Evolutionary conservation across 2,113 vertebrate genomes (phyloP).

Genomic region (Mirza zaza): DNA sequence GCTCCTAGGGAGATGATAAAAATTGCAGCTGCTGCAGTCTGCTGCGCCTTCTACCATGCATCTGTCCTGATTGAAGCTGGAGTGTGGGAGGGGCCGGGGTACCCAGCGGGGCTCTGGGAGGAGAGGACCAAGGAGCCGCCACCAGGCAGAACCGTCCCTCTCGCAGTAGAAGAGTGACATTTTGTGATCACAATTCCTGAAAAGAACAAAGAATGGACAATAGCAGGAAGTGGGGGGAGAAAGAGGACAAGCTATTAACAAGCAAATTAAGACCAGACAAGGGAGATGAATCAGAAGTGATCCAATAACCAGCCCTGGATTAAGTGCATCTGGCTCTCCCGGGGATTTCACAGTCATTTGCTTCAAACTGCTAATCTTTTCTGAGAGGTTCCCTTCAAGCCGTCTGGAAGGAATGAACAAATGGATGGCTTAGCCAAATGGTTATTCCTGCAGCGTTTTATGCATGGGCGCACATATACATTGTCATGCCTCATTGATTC

Average conservation of each 20-base stretch:
- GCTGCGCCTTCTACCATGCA: neutral
- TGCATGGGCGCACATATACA: neutral
- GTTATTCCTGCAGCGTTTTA: constrained; percentile 37
- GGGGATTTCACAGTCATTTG: constrained; percentile 78
- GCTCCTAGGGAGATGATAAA: neutral
- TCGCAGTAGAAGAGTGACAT: neutral
- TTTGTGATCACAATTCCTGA: neutral
- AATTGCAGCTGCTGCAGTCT: neutral
- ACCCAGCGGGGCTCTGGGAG: neutral
- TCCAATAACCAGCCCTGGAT: constrained; percentile 73
- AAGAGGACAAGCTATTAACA: constrained; percentile 46
- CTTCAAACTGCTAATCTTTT: constrained; percentile 78
- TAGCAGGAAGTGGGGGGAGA: neutral
- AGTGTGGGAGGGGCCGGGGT: neutral
- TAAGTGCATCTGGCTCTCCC: constrained; percentile 75
- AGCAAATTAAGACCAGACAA: constrained; percentile 58
- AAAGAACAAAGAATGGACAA: constrained; percentile 47
- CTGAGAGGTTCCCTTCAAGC: constrained; percentile 77
- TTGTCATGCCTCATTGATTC: neutral
- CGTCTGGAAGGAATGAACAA: constrained; percentile 75
- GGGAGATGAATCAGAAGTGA: constrained; percentile 64
- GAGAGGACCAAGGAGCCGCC: neutral
- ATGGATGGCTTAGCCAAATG: constrained; percentile 63
- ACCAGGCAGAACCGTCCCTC: neutral
- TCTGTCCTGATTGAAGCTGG: neutral